Evolutionary conservation across 2,797 vertebrate genomes (phyloP).

Genomic region (Neostethus bicornis): DNA sequence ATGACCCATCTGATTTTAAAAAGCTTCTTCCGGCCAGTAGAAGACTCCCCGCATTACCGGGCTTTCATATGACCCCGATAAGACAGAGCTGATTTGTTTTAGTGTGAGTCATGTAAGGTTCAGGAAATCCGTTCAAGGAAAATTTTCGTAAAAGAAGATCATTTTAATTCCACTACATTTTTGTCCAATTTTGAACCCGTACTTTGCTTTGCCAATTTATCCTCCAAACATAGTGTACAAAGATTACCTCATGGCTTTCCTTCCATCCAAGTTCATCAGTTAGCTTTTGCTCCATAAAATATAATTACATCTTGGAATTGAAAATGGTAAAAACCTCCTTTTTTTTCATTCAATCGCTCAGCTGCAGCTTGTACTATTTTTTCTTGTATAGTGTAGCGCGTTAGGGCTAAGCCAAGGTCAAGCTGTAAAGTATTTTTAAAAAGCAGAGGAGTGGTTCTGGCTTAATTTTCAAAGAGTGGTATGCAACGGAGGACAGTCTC

Average conservation of each 20-base stretch:
- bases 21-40: slow-evolving; percentile 35
- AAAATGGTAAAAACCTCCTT: slow-evolving; percentile 24
- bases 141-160: slow-evolving; percentile 31
- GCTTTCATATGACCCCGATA: slow-evolving; percentile 58
- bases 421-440: slow-evolving; percentile 72
- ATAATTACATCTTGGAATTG: slow-evolving; percentile 65
- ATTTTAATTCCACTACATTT: slow-evolving; percentile 31
- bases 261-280: too few species aligned
- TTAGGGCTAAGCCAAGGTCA: slow-evolving; percentile 63
- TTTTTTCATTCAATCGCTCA: slow-evolving; percentile 46
- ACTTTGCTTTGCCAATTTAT: slow-evolving; percentile 20
- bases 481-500: slow-evolving; percentile 35
- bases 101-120: slow-evolving; percentile 42
- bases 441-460: slow-evolving; percentile 57
- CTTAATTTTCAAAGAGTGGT: slow-evolving; percentile 57
- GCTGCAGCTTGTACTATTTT: slow-evolving; percentile 28
- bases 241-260: too few species aligned
- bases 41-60: slow-evolving; percentile 59
- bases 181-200: slow-evolving; percentile 35
- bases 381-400: slow-evolving; percentile 50
- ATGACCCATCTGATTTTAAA: slow-evolving; percentile 58
- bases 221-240: slow-evolving; percentile 30
- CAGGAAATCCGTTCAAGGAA: slow-evolving; percentile 49
- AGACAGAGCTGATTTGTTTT: slow-evolving; percentile 58
- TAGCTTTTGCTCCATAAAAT: slow-evolving; percentile 63